phyloP scores from a whole-genome alignment of 1,140 invertebrate genomes.

The Aphaenogaster rudis region DNA sequence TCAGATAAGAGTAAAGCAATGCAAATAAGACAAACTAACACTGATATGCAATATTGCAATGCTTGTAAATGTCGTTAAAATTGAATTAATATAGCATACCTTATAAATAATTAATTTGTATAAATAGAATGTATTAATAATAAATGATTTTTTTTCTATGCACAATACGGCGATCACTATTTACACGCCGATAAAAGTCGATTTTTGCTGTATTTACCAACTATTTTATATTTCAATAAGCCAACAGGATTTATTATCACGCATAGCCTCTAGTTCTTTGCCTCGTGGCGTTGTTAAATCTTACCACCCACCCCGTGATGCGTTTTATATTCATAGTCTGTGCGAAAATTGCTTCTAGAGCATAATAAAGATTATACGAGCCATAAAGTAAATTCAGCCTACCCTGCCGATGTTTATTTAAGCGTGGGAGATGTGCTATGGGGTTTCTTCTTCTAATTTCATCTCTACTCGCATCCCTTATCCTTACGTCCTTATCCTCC shows the following conservation, averaged over 20 bases:
- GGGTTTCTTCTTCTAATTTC: slow-evolving; percentile 28
- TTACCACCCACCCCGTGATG: slow-evolving; percentile 71
- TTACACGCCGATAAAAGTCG: slow-evolving; percentile 2
- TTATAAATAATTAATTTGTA: background rate
- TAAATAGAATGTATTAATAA: background rate
- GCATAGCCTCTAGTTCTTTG: slow-evolving; percentile 6
- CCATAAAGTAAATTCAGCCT: slow-evolving; percentile 80
- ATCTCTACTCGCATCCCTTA: background rate
- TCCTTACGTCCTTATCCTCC: background rate
- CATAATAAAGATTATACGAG: slow-evolving; percentile 82
- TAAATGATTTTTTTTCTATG: background rate
- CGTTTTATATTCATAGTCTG: slow-evolving; percentile 84
- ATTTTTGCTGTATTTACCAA: slow-evolving; percentile 43
- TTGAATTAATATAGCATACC: background rate
- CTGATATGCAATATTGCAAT: background rate
- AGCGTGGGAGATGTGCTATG: slow-evolving; percentile 60
- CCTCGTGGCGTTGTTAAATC: slow-evolving; percentile 80
- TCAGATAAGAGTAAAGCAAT: background rate
- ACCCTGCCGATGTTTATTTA: slow-evolving; percentile 80
- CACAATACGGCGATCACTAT: background rate
- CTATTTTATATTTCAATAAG: slow-evolving; percentile 73
- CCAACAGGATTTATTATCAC: slow-evolving; percentile 69
- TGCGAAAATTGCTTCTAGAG: slow-evolving; percentile 82
- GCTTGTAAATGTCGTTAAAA: background rate
- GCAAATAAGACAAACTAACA: background rate